Evolutionary conservation across 2,888 invertebrate genomes (phyloP), one percentile per base, ranked within the genome.

Genomic region (Cheilosia variabilis): DNA sequence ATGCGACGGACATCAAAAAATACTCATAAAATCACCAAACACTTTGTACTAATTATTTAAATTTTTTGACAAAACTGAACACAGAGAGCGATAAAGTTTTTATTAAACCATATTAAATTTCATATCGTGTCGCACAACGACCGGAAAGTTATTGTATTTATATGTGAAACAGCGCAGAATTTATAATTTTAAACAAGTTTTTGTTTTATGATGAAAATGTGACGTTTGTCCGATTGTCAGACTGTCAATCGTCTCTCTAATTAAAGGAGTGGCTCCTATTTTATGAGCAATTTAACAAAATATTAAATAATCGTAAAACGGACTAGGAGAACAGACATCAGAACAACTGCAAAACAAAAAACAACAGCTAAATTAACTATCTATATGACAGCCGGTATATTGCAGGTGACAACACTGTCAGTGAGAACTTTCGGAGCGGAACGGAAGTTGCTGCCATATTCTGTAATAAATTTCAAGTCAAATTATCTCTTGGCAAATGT

Each of bases 1-100:
- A 55, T 55, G 45, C 37, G 65, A 63, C 47, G 50, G 57, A 75
- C 62, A 72, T 53, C 19, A 37, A 68, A 63, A 22, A 76, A 69
- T 4, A 17, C 55, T 22, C 63, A 45, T 75, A 81, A 65, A 81
- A 81, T 75, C 69, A 69, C 69, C 50, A 69, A 76, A 81, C 52
- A 57, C 50, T 75, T 76, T 76, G 58, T 69, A 57, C 63, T 24
- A 63, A 76, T 81, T 76, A 81, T 65, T 81, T 71, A 81, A 76
- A 76, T 81, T 69, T 27, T 80, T 34, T 41, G 15, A 22, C 34
- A 63, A 10, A 75, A 52, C 7, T 22, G 53, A 73, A 62, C 45
- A 31, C 66, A 53, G 19, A 63, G 63, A 69, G 31, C 24, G 27
- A 57, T 50, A 50, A 63, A 63, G 37, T 53, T 41, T 75, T 76